Evolutionary conservation across 23 tunicate genomes (phyloP), one percentile per base, ranked within the genome.

Genomic region (Phallusia fumigata): DNA sequence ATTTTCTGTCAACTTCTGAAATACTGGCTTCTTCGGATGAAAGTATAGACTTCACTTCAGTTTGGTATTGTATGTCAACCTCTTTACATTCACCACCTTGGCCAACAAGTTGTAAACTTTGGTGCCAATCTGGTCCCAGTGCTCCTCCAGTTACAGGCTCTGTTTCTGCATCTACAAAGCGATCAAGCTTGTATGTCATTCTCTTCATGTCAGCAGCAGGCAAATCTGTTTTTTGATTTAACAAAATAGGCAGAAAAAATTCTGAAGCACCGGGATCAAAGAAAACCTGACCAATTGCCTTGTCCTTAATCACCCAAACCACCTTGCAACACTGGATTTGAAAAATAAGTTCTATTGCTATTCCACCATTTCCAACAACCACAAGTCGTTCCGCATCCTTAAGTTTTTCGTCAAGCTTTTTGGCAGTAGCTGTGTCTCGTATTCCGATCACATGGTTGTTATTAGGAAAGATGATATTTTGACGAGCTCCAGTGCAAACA

Each of bases 71-170:
- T 0, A 93, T 82, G 0, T 82, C 65, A 33, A 93, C 78, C 18
- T 76, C 45, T 74, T 34, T 21, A 32, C 30, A 30, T 64, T 74
- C 5, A 12, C 33, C 26, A 36, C 0, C 32, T 0, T 33, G 36
- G 13, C 93, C 98, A 18, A 32, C 72, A 36, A 93, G 65, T 18
- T 35, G 33, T 24, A 90, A 58, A 24, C 36, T 73, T 64, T 82
- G 83, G 45, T 93, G 98, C 98, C 98, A 93, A 50, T 93, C 98
- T 5, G 98, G 98, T 6, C 98, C 98, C 30, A 93, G 74, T 0
- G 98, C 98, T 69, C 91, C 91, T 10, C 98, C 98, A 34, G 76
- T 33, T 19, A 64, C 52, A 69, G 78, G 24, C 2, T 8, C 15
- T 0, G 32, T 22, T 31, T 53, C 31, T 19, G 24, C 52, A 1